These are phyloP conservation scores for Pararge aegeria DNA, from an alignment of 1,140 invertebrate species.

Conservation along the genomic window DNA sequence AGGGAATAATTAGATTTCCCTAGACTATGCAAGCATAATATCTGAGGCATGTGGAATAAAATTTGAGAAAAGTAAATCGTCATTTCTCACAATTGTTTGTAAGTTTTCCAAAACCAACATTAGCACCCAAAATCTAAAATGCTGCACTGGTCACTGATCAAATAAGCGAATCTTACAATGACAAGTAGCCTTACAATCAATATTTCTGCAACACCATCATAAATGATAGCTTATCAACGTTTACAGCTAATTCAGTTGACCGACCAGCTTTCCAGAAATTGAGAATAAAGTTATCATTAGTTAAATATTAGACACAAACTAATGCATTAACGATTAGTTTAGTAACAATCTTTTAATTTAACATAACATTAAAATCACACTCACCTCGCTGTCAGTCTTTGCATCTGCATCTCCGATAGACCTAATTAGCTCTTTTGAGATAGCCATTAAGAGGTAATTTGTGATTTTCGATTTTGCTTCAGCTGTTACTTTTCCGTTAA, in stretches of 20 bases:
- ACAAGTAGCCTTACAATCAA: too few relatives aligned
- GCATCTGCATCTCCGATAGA: slow-evolving; percentile 74
- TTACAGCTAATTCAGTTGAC: too few relatives aligned
- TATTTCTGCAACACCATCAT: too few relatives aligned
- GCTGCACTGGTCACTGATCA: too few relatives aligned
- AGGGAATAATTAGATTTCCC: too few relatives aligned
- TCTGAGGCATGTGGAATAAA: too few relatives aligned
- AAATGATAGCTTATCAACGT: too few relatives aligned
- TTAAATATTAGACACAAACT: slow-evolving; percentile 43
- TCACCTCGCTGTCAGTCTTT: slow-evolving; percentile 76
- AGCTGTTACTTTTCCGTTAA: slow-evolving; percentile 51
- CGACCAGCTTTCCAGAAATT: background rate
- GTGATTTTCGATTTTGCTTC: slow-evolving; percentile 74
- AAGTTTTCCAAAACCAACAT: slow-evolving; percentile 28
- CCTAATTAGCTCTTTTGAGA: slow-evolving; percentile 73
- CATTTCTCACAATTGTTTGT: background rate
- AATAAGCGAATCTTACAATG: too few relatives aligned
- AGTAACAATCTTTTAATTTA: slow-evolving; percentile 49
- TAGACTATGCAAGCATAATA: too few relatives aligned
- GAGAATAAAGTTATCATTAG: slow-evolving; percentile 28
- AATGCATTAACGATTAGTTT: slow-evolving; percentile 52
- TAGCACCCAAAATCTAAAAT: background rate
- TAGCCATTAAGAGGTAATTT: slow-evolving; percentile 75
- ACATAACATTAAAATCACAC: slow-evolving; percentile 33
- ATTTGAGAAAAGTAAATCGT: too few relatives aligned